phyloP scores from a whole-genome alignment of 2,113 vertebrate species.

The Glareola pratincola region DNA sequence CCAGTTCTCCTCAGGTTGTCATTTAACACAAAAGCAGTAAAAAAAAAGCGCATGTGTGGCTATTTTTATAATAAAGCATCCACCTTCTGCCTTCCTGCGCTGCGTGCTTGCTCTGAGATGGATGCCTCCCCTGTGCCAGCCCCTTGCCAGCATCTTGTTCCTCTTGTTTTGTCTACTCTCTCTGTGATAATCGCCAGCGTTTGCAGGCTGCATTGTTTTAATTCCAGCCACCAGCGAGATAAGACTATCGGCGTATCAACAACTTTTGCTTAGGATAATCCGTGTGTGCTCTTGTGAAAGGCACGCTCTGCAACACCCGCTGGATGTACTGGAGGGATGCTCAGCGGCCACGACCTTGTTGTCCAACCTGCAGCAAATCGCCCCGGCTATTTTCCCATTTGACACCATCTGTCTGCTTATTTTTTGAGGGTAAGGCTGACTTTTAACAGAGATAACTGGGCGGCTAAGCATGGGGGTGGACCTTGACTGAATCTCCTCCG shows the following conservation, averaged over 20 bases:
- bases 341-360: not conserved
- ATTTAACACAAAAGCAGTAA: not conserved
- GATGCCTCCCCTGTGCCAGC: not conserved
- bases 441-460: not conserved
- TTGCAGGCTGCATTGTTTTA: not conserved
- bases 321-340: not conserved
- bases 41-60: not conserved
- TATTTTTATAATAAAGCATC: not conserved
- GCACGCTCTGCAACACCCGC: not conserved
- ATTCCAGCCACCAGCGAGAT: slow-evolving; percentile 30
- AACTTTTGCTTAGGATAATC: not conserved
- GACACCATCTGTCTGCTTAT: not conserved
- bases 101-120: not conserved
- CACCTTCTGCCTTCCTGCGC: not conserved
- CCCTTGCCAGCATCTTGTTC: not conserved
- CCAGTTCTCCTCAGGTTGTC: not conserved
- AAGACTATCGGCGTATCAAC: not conserved
- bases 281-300: not conserved
- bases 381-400: not conserved
- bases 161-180: slow-evolving; percentile 17
- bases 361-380: not conserved
- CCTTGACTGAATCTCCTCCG: not conserved
- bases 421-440: not conserved
- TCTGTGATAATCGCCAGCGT: not conserved
- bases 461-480: not conserved